A percentile compares a stretch with the other conserved stretches of the same genome.
Conservation (phyloP, 2,888 invertebrate genomes). For the Rhingia campestris region DNA sequence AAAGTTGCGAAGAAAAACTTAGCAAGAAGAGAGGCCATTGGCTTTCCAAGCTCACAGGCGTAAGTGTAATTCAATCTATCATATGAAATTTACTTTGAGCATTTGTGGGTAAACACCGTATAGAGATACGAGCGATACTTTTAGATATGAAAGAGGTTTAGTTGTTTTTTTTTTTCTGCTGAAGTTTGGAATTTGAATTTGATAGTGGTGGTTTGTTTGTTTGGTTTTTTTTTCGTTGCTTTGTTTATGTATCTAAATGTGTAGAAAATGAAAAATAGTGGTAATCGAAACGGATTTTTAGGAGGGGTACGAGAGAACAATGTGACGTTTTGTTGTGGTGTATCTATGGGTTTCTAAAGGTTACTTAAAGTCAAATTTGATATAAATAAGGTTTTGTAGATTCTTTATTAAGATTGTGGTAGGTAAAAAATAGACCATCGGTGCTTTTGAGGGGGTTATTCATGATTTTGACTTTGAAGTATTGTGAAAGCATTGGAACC, state of each 20-base stretch:
- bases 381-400: too few relatives aligned
- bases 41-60: conserved; percentile 56
- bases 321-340: too few relatives aligned
- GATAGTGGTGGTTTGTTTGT: conserved; percentile 24
- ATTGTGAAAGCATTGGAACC: too few relatives aligned
- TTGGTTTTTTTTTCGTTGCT: conserved; percentile 1
- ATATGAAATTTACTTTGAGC: neutral
- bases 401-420: too few relatives aligned
- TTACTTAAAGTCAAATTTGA: too few relatives aligned
- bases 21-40: conserved; percentile 50
- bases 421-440: too few relatives aligned
- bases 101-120: neutral
- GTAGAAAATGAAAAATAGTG: conserved; percentile 2
- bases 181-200: conserved; percentile 29
- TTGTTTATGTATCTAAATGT: neutral
- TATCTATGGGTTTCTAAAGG: too few relatives aligned
- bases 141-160: neutral
- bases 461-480: too few relatives aligned
- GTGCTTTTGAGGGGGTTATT: too few relatives aligned
- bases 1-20: conserved; percentile 22
- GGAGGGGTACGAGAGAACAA: too few relatives aligned
- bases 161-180: conserved; percentile 27
- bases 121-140: neutral
- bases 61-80: conserved; percentile 64
- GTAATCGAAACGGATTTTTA: too few relatives aligned